These are phyloP conservation scores for Nycticryphes semicollaris DNA, from an alignment of 2,113 vertebrate species.

Conservation along the genomic window DNA sequence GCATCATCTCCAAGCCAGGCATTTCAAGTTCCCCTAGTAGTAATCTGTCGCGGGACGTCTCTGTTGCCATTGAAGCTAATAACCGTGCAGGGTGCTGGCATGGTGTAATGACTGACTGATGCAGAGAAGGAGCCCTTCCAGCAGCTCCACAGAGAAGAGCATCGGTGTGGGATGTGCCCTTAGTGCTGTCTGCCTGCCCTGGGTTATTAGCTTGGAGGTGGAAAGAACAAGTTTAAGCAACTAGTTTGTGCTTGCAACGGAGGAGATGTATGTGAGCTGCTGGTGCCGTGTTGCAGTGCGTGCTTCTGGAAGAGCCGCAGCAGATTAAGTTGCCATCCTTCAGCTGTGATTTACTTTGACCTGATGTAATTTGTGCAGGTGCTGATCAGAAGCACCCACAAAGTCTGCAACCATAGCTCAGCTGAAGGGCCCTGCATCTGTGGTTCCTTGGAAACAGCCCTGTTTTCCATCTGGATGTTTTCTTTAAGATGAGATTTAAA, in stretches of 20 bases:
- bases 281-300: background rate
- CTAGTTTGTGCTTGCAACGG: rapidly evolving
- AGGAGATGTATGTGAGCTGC: background rate
- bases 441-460: background rate
- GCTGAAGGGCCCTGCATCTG: background rate
- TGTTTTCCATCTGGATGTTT: background rate
- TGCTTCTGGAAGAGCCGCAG: background rate
- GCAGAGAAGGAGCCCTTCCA: background rate
- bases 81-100: rapidly evolving
- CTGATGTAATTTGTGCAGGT: background rate
- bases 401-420: background rate
- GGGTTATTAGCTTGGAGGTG: rapidly evolving
- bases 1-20: background rate
- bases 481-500: background rate
- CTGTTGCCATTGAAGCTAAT: background rate
- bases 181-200: background rate
- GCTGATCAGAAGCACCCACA: background rate
- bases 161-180: background rate
- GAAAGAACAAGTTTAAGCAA: background rate
- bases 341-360: background rate
- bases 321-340: background rate
- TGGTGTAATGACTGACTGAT: background rate
- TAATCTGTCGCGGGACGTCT: background rate
- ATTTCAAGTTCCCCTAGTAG: background rate
- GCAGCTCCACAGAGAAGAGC: background rate